These are phyloP conservation scores for Hydrotaea diabolus DNA, from an alignment of 2,888 invertebrate genomes.

Conservation along the genomic window DNA sequence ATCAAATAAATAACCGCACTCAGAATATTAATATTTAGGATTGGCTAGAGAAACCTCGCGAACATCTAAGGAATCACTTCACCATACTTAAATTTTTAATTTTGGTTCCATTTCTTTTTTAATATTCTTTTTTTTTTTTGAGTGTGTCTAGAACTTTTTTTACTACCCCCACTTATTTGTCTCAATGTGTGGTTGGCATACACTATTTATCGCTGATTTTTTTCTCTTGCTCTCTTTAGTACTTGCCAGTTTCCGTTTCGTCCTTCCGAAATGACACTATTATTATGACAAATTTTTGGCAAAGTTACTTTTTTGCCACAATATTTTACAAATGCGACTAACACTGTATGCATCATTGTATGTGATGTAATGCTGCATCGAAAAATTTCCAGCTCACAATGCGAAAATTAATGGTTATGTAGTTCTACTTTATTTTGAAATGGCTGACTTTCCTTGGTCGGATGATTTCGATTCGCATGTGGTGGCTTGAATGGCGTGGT, in stretches of 20 bases:
- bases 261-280: constrained; percentile 76
- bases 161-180: not conserved
- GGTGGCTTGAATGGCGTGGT: not conserved
- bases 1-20: too few species aligned
- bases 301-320: constrained; percentile 68
- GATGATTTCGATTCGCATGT: not conserved
- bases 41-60: too few species aligned
- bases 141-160: too few species aligned
- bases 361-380: too few species aligned
- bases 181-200: not conserved
- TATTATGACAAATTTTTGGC: constrained; percentile 79
- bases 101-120: too few species aligned
- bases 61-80: too few species aligned
- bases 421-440: constrained; percentile 64
- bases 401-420: constrained; percentile 34
- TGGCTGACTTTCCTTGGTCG: constrained; percentile 67
- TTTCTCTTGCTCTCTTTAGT: not conserved
- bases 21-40: too few species aligned
- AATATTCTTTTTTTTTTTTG: not conserved
- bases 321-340: constrained; percentile 35
- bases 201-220: not conserved
- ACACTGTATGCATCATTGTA: not conserved
- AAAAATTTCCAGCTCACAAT: not conserved
- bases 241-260: not conserved
- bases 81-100: too few species aligned